These are phyloP conservation scores for Bathynomus jamesi DNA, from an alignment of 1,140 invertebrate genomes.

Conservation along the genomic window DNA sequence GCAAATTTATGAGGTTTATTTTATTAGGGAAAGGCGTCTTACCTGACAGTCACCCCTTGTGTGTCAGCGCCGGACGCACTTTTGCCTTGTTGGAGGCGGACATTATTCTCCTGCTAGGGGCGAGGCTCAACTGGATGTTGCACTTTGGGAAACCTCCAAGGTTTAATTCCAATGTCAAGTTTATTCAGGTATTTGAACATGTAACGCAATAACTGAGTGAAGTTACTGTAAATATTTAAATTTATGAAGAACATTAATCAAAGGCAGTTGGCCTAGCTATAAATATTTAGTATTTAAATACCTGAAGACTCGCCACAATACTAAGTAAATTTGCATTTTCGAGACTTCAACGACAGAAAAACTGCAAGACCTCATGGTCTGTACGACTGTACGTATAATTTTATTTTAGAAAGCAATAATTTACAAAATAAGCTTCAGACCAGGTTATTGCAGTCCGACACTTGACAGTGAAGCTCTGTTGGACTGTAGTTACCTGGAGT, in stretches of 20 bases:
- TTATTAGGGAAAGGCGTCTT: slow-evolving; percentile 81
- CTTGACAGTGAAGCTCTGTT: too few relatives aligned
- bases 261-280: not conserved
- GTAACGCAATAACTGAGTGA: slow-evolving; percentile 15
- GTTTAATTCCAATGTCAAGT: slow-evolving; percentile 69
- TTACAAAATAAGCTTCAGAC: too few relatives aligned
- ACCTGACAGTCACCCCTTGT: slow-evolving; percentile 64
- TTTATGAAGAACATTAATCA: not conserved
- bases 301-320: not conserved
- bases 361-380: too few relatives aligned
- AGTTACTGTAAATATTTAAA: slow-evolving; percentile 7
- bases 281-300: not conserved
- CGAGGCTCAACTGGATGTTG: slow-evolving; percentile 92
- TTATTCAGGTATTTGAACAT: slow-evolving; percentile 93
- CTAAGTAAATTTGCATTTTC: too few relatives aligned
- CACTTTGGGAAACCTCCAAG: slow-evolving; percentile 89
- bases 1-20: too few relatives aligned
- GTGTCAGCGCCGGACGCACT: slow-evolving; percentile 77
- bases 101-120: slow-evolving; percentile 78
- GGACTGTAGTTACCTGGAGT: too few relatives aligned
- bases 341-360: too few relatives aligned
- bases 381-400: too few relatives aligned
- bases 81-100: slow-evolving; percentile 77
- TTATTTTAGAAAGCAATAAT: too few relatives aligned
- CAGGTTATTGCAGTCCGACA: too few relatives aligned